Base-by-base conservation (phyloP, 2,888 invertebrate genomes). In the Coecobrya sp. region DNA sequence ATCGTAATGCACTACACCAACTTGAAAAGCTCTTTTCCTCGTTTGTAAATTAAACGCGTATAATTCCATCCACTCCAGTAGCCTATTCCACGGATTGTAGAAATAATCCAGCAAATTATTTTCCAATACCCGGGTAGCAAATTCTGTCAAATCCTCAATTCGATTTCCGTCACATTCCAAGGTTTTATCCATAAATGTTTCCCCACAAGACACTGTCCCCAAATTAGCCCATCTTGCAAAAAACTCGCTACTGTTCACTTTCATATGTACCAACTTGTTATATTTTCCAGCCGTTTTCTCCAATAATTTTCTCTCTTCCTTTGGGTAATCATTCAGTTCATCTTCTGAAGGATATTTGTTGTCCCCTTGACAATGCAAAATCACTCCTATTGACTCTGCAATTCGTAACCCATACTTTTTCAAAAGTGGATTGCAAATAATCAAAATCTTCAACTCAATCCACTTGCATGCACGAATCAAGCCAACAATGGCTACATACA, bases 81-180 rank as follows among this genome's bases (percentile, higher is more conserved):
- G 45, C 65, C 55, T 76, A 55, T 93, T 87, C 89, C 92, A 92
- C 5, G 82, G 82, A 59, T 82, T 25, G 10, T 19, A 30, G 62
- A 36, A 82, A 4, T 30, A 13, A 55, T 27, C 13, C 55, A 52
- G 7, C 16, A 52, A 22, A 30, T 22, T 25, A 55, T 1, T 19
- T 11, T 76, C 76, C 8, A 62, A 7, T 0, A 1, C 1, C 8
- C 62, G 4, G 4, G 4, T 27, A 8, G 1, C 13, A 22, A 36
- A 36, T 45, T 68, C 68, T 16, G 68, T 68, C 10, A 62, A 8
- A 19, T 62, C 62, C 25, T 68, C 27, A 8, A 30, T 0, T 13
- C 4, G 10, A 2, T 1, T 30, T 25, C 10, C 27, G 30, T 27
- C 2, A 68, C 11, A 8, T 13, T 68, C 30, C 11, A 27, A 16